Conservation (phyloP, 2,113 vertebrate species). For the Ammodytes dubius region DNA sequence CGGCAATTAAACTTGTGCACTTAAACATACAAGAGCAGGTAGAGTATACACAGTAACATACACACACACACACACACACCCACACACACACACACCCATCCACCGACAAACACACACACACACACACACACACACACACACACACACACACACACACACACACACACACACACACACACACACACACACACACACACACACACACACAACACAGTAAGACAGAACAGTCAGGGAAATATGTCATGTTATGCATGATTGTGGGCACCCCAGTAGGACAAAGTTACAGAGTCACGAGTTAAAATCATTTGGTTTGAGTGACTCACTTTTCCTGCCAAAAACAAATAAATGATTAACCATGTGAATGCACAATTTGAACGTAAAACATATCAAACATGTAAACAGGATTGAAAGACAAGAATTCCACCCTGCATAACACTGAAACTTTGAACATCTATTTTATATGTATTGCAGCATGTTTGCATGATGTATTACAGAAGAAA, state of each 20-base stretch:
- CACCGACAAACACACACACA: background rate
- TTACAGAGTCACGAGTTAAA: background rate
- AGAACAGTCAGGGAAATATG: background rate
- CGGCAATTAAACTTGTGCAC: background rate
- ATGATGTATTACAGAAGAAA: background rate
- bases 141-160: background rate
- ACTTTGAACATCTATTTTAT: slow-evolving; percentile 1
- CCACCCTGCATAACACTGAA: background rate
- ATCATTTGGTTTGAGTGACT: background rate
- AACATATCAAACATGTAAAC: background rate
- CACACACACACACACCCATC: too few relatives aligned
- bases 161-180: background rate
- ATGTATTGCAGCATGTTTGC: background rate
- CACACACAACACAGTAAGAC: background rate
- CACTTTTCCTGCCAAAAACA: background rate
- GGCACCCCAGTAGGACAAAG: background rate
- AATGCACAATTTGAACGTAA: background rate
- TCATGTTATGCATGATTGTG: background rate
- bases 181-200: background rate
- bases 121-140: background rate
- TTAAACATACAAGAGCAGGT: background rate
- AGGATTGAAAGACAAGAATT: background rate
- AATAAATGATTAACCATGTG: background rate
- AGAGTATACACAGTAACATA: too few relatives aligned
- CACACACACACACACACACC: too few relatives aligned